Base-by-base conservation (phyloP, 2,113 vertebrate species). In the Excalfactoria chinensis region DNA sequence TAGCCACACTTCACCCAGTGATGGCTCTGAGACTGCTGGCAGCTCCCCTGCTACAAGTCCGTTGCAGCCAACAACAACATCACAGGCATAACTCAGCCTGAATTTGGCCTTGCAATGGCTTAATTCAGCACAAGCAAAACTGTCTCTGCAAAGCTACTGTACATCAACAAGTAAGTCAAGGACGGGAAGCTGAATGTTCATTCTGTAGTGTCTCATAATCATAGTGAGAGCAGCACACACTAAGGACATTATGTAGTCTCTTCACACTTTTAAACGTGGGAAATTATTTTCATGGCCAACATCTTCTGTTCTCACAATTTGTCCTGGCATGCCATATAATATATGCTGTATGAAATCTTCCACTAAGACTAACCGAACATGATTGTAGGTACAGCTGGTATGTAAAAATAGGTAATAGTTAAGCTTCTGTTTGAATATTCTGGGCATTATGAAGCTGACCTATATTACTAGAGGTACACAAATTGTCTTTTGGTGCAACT, bases 261-360 rank as follows among this genome's bases (percentile, higher is more conserved):
- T 70, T 91, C 86, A 85, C 56, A 56, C 64, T 79, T 70, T 82
- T 0, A 87, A 87, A 90, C 79, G 44, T 62, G 85, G 82, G 68
- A 92, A 91, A 89, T 92, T 80, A 80, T 83, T 93, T 90, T 85
- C 89, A 89, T 56, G 83, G 84, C 28, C 37, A 89, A 77, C 46
- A 64, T 94, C 48, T 90, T 87, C 73, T 86, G 70, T 69, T 90
- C 35, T 62, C 82, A 87, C 40, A 56, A n/a, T 88, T 60, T 71
- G 26, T 60, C 43, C 91, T 60, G 53, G 71, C 40, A 40, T 41
- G 62, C n/a, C 30, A 87, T 43, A 62, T 28, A 89, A 62, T 28
- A 89, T 0, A 25, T 10, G 49, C 21, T 40, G 18, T n/a, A 88
- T 8, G 34, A 89, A 83, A 80, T 56, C 41, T 73, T 73, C 22